Base-by-base conservation (phyloP, 2,797 vertebrate species). In the Acipenser transmontanus region DNA sequence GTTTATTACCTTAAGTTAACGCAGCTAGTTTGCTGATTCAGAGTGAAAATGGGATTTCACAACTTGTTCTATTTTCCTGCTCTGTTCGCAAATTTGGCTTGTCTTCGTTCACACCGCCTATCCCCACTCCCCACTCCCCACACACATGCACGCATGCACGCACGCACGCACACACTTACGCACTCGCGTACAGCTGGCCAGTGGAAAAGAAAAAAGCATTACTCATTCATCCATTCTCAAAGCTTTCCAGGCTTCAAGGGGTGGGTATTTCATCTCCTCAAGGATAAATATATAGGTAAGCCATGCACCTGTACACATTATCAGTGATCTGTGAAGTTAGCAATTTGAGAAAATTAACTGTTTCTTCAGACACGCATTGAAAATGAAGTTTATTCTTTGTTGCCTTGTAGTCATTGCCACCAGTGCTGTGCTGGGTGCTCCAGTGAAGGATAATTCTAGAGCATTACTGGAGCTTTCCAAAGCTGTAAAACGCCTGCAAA, bases 201-300 rank as follows among this genome's bases (percentile, higher is more conserved):
- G 82, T 93, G 96, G 95, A 98, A 99, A 98, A 96, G 94, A 96
- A 96, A 95, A 93, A 90, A 77, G 83, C 76, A 92, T 95, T 95
- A 97, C 88, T 96, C 94, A 94, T 86, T 85, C 84, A 87, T 86
- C 84, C 86, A 90, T 88, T 93, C 87, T 93, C 87, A 89, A 85
- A 90, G 89, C 84, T 95, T 98, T 97, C 97, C 95, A 93, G 76
- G 87, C 78, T 88, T 59, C 84, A 83, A 90, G 83, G 84, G 88
- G 93, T 89, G 93, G 91, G 93, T 88, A 92, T 90, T 92, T 85
- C 86, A 78, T 83, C 88, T 94, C 88, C 91, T 82, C 82, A 89
- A 87, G 90, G 92, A 93, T 91, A 88, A 74, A 82, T 95, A 96
- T 94, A 98, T 93, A 94, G 93, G 91, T 90, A 84, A 68, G 72